Base-by-base conservation (phyloP, 2,888 invertebrate species). In the Biston stratarius region DNA sequence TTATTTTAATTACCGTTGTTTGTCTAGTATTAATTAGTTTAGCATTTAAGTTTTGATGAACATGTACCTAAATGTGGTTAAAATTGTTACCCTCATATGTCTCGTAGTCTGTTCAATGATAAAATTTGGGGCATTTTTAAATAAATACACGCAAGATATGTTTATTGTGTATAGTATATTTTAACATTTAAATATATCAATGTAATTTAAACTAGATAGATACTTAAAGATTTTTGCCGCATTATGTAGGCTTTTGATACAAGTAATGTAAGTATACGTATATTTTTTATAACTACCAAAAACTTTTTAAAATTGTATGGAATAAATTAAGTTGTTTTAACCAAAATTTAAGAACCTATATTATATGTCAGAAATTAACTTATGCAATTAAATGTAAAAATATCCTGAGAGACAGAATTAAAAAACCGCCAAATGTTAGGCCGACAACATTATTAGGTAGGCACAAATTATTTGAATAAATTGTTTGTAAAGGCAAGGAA, bases 81-180 rank as follows among this genome's bases (percentile, higher is more conserved):
- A 56, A 67, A 59, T 10, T 40, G n/a, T 59, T 62, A 67, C 66
- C 66, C 66, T 67, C 45, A 52, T 56, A 38, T 61, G 66, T 66
- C 61, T 52, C 66, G 42, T 45, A 61, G 12, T 55, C 11, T 38
- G 48, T 49, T 33, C 3, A 33, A 24, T 7, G 36, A 34, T 47
- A 58, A 49, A 49, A 40, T 49, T 47, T 15, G 15, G 59, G 59
- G 36, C 24, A 48, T 24, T 48, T 59, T 49, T 24, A n/a, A 48
- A 47, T 12, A 47, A 58, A 49, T 49, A 15, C 49, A 49, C 49
- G 56, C n/a, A 14, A 56, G 62, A 62, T 62, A 62, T 62, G 62
- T 56, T 55, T 7, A 8, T 60, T 40, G 40, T 49, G 38, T 36
- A 34, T 24, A 36, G 2, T 36, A 36, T 51, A 38, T 45, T 45